Base-by-base conservation (phyloP, 2,113 vertebrate species). In the Chaenogobius annularis region DNA sequence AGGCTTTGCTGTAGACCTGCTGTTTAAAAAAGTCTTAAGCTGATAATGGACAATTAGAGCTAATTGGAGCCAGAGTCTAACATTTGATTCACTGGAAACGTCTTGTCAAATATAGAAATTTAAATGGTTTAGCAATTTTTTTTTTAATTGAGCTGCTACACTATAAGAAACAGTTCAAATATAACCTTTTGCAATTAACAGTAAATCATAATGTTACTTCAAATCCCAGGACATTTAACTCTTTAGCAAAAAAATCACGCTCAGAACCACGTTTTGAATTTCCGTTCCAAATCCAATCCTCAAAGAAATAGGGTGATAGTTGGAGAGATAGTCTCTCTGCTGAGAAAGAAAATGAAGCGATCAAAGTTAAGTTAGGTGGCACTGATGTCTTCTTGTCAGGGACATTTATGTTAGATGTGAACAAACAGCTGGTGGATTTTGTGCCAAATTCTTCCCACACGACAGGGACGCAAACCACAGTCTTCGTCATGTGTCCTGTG, bases 401-500 rank as follows among this genome's bases (percentile, higher is more conserved):
- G 22, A 31, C 14, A 31, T 59, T 59, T 59, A 13, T 14, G 26
- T 54, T 61, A 17, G 65, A 15, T 63, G 47, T 70, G 15, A 68
- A 66, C 5, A 26, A 73, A 72, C 22, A 31, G 13, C 9, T 58
- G 17, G 52, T 43, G 71, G 23, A 77, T 78, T 74, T 62, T 22
- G 23, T n/a, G 31, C 58, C 17, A 66, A 79, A 69, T 40, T 74
- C n/a, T 19, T 22, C 20, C 20, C 15, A 46, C 26, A 13, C 63
- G 13, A 40, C 37, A 37, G 13, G 58, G 47, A 31, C 44, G 69
- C 3, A 14, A 1, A 22, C 58, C 22, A 31, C 58, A 11, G 40
- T 74, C 20, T 81, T 35, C 66, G 47, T 81, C 63, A 31, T 37
- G 78, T 64, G 77, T 73, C 62, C 65, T 55, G 66, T 26, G 55